Evolutionary conservation across 1,140 invertebrate genomes (phyloP).

Genomic region (Coenobita brevimanus): DNA sequence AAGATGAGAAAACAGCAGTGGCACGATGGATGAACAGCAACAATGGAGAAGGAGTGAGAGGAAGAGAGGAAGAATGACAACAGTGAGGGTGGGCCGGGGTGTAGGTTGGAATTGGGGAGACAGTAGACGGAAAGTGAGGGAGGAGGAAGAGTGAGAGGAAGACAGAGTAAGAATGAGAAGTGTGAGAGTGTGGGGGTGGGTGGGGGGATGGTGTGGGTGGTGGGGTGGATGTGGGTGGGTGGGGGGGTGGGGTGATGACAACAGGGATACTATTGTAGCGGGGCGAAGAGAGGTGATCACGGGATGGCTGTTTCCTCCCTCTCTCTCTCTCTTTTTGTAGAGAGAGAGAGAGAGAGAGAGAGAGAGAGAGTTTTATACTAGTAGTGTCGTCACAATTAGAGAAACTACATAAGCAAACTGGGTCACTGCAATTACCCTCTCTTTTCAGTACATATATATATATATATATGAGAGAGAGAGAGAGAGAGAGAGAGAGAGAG

Average conservation of each 20-base stretch:
- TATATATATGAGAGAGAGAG: slow-evolving; percentile 44
- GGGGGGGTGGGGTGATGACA: no score
- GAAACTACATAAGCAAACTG: no score
- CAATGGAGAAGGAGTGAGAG: background rate
- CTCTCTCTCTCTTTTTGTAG: background rate
- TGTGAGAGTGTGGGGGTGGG: no score
- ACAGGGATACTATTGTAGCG: no score
- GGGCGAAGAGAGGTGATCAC: no score
- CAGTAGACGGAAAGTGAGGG: background rate
- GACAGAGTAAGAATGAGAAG: slow-evolving; percentile 34
- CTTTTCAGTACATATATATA: background rate
- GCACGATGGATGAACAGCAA: background rate
- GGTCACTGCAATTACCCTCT: no score
- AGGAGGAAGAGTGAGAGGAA: slow-evolving; percentile 31
- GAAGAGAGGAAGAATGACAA: background rate
- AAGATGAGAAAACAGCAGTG: slow-evolving; percentile 19
- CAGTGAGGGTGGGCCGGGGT: background rate
- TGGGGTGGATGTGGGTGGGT: no score
- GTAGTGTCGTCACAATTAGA: no score
- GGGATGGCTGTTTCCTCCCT: no score
- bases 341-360: background rate
- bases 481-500: slow-evolving; percentile 44
- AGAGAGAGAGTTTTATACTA: background rate
- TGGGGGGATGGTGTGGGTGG: no score
- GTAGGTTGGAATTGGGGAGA: slow-evolving; percentile 3